Conservation (phyloP, 2,888 invertebrate species). For the Megaustenia siamemsis region DNA sequence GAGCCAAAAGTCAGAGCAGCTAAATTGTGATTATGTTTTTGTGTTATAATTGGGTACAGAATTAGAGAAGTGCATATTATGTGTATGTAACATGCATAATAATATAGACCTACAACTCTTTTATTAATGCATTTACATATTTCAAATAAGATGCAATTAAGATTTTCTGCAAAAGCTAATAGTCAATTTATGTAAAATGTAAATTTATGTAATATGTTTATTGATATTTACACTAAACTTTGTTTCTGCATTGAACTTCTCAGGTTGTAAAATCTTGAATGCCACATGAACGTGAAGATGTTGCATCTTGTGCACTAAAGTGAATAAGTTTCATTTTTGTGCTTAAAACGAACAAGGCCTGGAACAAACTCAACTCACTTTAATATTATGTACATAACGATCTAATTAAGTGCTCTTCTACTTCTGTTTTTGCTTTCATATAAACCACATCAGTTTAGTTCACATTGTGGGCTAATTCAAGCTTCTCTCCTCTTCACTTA, state of each 20-base stretch:
- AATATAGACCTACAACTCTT: neutral
- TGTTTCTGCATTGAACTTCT: conserved; percentile 11
- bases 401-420: neutral
- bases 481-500: too few relatives aligned
- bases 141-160: too few relatives aligned
- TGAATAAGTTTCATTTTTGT: neutral
- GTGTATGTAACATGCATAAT: neutral
- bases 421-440: too few relatives aligned
- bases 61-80: neutral
- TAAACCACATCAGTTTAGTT: neutral
- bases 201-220: neutral
- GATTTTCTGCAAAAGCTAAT: neutral
- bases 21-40: neutral
- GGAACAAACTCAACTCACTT: too few relatives aligned
- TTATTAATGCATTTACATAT: neutral
- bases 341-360: neutral
- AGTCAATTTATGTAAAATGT: neutral
- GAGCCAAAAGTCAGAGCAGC: neutral
- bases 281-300: neutral
- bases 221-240: neutral
- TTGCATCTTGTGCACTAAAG: neutral
- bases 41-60: neutral
- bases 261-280: conserved; percentile 17
- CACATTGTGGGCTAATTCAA: neutral
- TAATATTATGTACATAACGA: neutral